Evolutionary conservation across 1,140 invertebrate species (phyloP), one percentile per base, ranked within the genome.

Genomic region (Berghia stephanieae): DNA sequence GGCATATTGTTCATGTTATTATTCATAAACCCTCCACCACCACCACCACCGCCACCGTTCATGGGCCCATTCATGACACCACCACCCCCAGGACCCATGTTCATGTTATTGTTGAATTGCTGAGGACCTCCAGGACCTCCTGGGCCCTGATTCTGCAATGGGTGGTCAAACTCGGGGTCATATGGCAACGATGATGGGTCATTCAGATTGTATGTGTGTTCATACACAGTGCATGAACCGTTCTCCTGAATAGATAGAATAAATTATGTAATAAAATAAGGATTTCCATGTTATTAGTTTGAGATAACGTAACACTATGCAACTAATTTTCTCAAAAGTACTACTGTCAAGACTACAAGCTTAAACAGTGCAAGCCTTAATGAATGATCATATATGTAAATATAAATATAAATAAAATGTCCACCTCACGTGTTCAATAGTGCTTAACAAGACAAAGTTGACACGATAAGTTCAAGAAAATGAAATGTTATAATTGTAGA

Each of bases 121-220:
- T n/a, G n/a, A n/a, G n/a, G n/a, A n/a, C n/a, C n/a, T n/a, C n/a
- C n/a, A n/a, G n/a, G n/a, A n/a, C n/a, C n/a, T n/a, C n/a, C 42
- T 16, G 40, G 55, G 10, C 44, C 44, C 24, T 76, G 74, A 21
- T 52, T 68, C 44, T 76, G 74, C 43, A 76, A 63, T 38, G 74
- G 74, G 10, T 67, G 63, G 5, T 4, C 74, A 60, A 49, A 76
- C 55, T 76, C 74, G 10, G 74, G 74, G 38, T 76, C 74, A 43
- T 76, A 76, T 2, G 74, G 74, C 21, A 76, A 36, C 21, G 74
- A 76, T 16, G 74, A 76, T 18, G 74, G 74, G 44, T 76, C 74
- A 34, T 76, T 68, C 34, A 46, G 36, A 24, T 76, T 67, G 63
- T 76, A 76, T 8, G 74, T 76, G 43, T 76, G 74, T n/a, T 68